A percentile compares a stretch with the other conserved stretches of the same genome.
phyloP scores from a whole-genome alignment of 2,888 invertebrate genomes.

The Therioaphis trifolii region DNA sequence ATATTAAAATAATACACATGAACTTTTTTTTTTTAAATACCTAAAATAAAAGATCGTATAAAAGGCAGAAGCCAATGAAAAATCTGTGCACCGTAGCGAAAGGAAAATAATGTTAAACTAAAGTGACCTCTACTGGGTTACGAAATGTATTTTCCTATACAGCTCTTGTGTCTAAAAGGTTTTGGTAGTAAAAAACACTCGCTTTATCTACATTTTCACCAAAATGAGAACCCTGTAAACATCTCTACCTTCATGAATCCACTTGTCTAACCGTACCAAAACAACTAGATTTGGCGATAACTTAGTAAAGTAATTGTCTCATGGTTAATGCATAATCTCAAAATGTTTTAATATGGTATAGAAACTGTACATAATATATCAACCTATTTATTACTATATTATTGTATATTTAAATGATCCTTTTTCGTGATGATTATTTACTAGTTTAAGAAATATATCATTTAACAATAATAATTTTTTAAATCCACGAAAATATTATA shows the following conservation, averaged over 20 bases:
- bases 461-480: no score
- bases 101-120: conserved; percentile 33
- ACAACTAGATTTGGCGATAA: conserved; percentile 7
- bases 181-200: conserved; percentile 44
- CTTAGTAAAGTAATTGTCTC: no score
- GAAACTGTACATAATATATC: no score
- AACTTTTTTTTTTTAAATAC: no score
- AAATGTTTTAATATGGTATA: no score
- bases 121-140: conserved; percentile 33
- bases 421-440: no score
- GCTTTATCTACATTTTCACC: conserved; percentile 11
- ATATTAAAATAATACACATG: no score
- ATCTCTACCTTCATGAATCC: conserved; percentile 10
- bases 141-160: conserved; percentile 24
- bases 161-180: conserved; percentile 33
- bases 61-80: background rate
- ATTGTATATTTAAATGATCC: no score
- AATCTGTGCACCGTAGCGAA: conserved; percentile 2
- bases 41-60: background rate
- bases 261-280: background rate
- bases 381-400: no score
- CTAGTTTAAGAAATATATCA: no score
- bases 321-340: no score
- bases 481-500: no score
- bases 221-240: conserved; percentile 12